A percentile compares a stretch with the other conserved stretches of the same genome.
These are phyloP conservation scores for Tragelaphus buxtoni DNA, from an alignment of 2,113 vertebrate genomes.

Conservation along the genomic window DNA sequence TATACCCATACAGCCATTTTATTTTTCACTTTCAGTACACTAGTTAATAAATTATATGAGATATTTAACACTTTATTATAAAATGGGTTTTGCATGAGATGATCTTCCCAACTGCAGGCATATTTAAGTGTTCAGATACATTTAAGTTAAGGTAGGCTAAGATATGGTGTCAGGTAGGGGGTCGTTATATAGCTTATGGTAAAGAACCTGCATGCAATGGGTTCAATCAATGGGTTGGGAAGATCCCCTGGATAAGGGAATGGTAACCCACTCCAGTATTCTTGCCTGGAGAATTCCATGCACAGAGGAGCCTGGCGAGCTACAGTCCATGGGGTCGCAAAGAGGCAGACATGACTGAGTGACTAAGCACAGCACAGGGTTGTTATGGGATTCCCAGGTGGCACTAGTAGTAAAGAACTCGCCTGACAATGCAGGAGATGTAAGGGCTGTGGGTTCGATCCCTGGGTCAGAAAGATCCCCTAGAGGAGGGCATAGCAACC, in stretches of 20 bases:
- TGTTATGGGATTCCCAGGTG: neutral
- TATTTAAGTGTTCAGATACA: neutral
- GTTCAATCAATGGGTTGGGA: neutral
- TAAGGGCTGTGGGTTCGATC: neutral
- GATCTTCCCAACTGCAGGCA: neutral
- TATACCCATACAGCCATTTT: neutral
- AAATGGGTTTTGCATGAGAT: neutral
- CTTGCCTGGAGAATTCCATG: neutral
- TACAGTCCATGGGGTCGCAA: neutral
- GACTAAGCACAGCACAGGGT: neutral
- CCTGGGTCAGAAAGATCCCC: neutral
- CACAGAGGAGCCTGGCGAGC: neutral
- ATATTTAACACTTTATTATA: neutral
- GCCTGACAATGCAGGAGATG: neutral
- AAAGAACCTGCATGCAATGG: neutral
- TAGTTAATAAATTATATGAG: neutral
- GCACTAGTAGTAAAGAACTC: neutral
- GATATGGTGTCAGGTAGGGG: neutral
- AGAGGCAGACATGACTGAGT: neutral
- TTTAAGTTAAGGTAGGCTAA: neutral
- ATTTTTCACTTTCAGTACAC: neutral
- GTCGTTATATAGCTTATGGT: neutral
- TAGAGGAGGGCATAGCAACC: neutral
- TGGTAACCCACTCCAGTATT: neutral
- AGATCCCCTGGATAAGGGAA: neutral